Evolutionary conservation across 2,888 invertebrate species (phyloP).

Genomic region (Leucophora obtusa): DNA sequence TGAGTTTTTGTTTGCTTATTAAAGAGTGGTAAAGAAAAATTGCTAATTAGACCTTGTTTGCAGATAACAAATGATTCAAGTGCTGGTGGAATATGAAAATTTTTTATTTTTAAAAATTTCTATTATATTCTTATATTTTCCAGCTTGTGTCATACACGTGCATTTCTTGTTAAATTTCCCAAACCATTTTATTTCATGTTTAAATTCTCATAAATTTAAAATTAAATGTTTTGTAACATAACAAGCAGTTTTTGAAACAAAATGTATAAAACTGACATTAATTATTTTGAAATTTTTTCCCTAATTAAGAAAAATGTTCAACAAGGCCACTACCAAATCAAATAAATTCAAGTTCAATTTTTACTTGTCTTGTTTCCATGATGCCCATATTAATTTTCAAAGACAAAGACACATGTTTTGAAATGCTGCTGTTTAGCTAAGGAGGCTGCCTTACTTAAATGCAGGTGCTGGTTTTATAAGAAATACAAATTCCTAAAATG

Average conservation of each 20-base stretch:
- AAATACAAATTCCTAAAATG: too few species aligned
- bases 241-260: neutral
- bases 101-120: too few species aligned
- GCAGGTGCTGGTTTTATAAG: conserved; percentile 40
- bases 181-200: conserved; percentile 4
- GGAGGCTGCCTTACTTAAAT: neutral
- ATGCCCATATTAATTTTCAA: conserved; percentile 35
- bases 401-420: conserved; percentile 24
- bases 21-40: neutral
- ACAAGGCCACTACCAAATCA: conserved; percentile 39
- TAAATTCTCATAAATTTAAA: conserved; percentile 36
- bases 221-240: conserved; percentile 20
- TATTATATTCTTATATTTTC: neutral
- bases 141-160: conserved; percentile 29
- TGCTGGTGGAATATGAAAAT: neutral
- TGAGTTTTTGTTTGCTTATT: conserved; percentile 35
- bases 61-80: conserved; percentile 62
- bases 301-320: conserved; percentile 49
- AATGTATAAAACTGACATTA: conserved; percentile 3
- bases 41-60: conserved; percentile 64
- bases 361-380: neutral
- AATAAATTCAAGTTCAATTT: conserved; percentile 51
- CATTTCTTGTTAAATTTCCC: neutral
- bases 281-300: conserved; percentile 42
- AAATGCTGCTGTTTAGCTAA: neutral